Evolutionary conservation across 2,113 vertebrate genomes (phyloP).

Genomic region (Sialia sialis): DNA sequence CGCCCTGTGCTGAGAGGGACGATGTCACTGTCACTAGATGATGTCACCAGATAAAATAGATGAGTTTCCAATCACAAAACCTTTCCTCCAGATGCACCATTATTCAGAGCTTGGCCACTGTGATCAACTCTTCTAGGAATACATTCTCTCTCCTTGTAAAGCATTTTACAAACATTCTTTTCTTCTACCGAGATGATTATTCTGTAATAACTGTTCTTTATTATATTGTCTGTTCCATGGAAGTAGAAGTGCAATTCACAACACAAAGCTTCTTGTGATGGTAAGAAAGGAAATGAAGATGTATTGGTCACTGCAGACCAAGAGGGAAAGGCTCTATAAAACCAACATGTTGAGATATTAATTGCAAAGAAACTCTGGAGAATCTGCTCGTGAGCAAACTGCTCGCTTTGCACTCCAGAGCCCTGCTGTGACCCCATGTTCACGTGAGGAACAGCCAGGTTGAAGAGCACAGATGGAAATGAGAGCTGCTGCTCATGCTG

Average conservation of each 20-base stretch:
- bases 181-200: not conserved
- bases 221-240: not conserved
- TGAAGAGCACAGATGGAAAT: not conserved
- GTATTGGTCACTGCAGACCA: not conserved
- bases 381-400: not conserved
- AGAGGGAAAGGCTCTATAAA: not conserved
- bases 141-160: not conserved
- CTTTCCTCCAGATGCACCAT: not conserved
- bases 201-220: not conserved
- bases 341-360: rapidly evolving
- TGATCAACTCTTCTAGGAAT: not conserved
- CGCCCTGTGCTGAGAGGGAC: not conserved
- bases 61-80: not conserved
- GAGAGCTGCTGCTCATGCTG: not conserved
- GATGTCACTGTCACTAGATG: too few relatives aligned
- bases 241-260: not conserved
- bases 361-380: not conserved
- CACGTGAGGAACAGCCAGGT: rapidly evolving
- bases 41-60: not conserved
- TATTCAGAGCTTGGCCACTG: not conserved
- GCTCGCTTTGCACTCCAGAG: not conserved
- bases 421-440: rapidly evolving
- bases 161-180: not conserved
- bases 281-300: not conserved
- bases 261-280: not conserved